phyloP scores from a whole-genome alignment of 2,797 vertebrate species.

The Alosa sapidissima region DNA sequence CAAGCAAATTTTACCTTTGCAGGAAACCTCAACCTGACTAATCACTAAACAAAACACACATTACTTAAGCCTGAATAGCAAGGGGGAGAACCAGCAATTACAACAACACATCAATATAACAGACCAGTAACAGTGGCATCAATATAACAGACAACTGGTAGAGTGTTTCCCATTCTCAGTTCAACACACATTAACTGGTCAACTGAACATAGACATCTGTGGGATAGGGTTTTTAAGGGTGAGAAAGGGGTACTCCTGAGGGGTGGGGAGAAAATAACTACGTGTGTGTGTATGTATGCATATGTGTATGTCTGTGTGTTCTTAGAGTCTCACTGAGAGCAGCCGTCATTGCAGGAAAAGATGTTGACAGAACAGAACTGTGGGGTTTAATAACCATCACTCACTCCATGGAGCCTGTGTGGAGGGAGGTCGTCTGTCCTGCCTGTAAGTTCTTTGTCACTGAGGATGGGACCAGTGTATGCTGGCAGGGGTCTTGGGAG shows the following conservation, averaged over 20 bases:
- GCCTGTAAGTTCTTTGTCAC: conserved; percentile 68
- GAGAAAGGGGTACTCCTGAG: background rate
- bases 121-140: background rate
- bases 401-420: conserved; percentile 51
- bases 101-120: background rate
- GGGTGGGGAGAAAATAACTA: background rate
- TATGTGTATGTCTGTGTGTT: background rate
- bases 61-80: background rate
- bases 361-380: conserved; percentile 25
- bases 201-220: background rate
- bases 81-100: background rate
- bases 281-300: background rate
- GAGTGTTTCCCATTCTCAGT: background rate
- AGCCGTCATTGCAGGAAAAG: background rate
- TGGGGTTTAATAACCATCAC: conserved; percentile 39
- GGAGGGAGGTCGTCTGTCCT: conserved; percentile 43
- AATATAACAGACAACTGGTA: background rate
- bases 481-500: conserved; percentile 65
- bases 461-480: conserved; percentile 66
- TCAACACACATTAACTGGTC: background rate
- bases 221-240: background rate
- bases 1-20: background rate
- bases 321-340: background rate
- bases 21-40: background rate
- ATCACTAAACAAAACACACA: background rate